Conservation (phyloP, 2,113 vertebrate genomes). For the Semicossyphus pulcher region DNA sequence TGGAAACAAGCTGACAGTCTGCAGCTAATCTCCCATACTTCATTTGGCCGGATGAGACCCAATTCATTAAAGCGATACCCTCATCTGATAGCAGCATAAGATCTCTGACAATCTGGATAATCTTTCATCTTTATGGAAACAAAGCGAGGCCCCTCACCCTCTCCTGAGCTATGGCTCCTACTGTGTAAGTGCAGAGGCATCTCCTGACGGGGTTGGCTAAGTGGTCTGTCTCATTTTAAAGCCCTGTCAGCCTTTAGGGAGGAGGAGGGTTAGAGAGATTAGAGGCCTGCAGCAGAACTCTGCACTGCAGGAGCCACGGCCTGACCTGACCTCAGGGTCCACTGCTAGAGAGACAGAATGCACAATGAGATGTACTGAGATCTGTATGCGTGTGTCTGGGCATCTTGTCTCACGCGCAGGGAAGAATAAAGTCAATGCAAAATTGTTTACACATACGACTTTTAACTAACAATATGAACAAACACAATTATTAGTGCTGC, state of each 20-base stretch:
- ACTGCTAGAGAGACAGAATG: slow-evolving; percentile 36
- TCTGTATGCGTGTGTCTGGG: not conserved
- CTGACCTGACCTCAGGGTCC: slow-evolving; percentile 59
- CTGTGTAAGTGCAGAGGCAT: slow-evolving; percentile 51
- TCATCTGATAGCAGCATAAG: slow-evolving; percentile 61
- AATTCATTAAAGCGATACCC: slow-evolving; percentile 66
- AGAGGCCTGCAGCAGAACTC: slow-evolving; percentile 61
- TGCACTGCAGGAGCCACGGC: slow-evolving; percentile 56
- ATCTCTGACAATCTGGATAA: slow-evolving; percentile 69
- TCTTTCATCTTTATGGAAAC: slow-evolving; percentile 69
- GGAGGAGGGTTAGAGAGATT: slow-evolving; percentile 61
- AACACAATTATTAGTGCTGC: too few relatives aligned
- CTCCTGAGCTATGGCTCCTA: not conserved
- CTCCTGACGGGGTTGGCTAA: slow-evolving; percentile 64
- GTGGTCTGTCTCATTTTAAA: slow-evolving; percentile 61
- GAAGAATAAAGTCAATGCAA: not conserved
- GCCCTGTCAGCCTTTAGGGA: slow-evolving; percentile 48
- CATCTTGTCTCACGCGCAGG: too few relatives aligned
- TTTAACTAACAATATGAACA: not conserved
- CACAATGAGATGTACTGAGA: slow-evolving; percentile 25
- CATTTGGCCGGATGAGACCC: slow-evolving; percentile 62
- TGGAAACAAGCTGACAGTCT: slow-evolving; percentile 67
- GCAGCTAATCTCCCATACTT: slow-evolving; percentile 72
- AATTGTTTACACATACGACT: not conserved
- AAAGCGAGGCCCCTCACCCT: not conserved